A percentile compares a stretch with the other conserved stretches of the same genome.
phyloP scores from a whole-genome alignment of 92 coral and sea anemone species.

The Montipora capitata region DNA sequence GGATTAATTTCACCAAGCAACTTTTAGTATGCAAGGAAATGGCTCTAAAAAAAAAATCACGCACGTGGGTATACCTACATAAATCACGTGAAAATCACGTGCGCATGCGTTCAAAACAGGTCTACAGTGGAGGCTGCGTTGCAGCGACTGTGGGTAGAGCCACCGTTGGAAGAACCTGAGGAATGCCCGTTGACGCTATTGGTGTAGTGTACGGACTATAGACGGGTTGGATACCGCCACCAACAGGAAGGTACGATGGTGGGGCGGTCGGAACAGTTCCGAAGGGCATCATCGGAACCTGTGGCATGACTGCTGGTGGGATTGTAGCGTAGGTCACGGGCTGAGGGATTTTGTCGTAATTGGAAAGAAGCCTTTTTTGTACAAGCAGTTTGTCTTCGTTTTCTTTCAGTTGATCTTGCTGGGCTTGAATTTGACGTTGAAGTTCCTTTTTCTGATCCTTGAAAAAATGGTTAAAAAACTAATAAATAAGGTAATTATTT shows the following conservation, averaged over 20 bases:
- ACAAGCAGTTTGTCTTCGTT: slow-evolving; percentile 81
- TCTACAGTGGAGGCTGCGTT: slow-evolving; percentile 14
- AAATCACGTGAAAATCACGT: neutral
- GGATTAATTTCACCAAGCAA: no score
- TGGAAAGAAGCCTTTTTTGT: slow-evolving; percentile 71
- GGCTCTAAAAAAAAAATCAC: no score
- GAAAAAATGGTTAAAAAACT: neutral
- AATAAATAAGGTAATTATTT: no score
- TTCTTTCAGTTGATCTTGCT: slow-evolving; percentile 85
- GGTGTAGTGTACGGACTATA: slow-evolving; percentile 51
- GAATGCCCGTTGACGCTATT: slow-evolving; percentile 46
- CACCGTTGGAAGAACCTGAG: slow-evolving; percentile 68
- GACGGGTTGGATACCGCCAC: slow-evolving; percentile 56
- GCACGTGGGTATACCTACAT: neutral
- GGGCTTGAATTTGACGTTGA: slow-evolving; percentile 91
- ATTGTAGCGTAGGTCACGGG: slow-evolving; percentile 59
- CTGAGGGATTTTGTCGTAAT: slow-evolving; percentile 52
- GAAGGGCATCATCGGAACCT: slow-evolving; percentile 74
- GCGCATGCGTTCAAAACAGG: neutral
- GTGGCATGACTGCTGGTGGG: slow-evolving; percentile 28
- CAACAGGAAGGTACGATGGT: slow-evolving; percentile 69
- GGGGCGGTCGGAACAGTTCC: slow-evolving; percentile 69
- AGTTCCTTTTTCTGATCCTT: slow-evolving; percentile 88
- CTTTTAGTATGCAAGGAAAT: no score
- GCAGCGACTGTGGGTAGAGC: slow-evolving; percentile 12